Base-by-base conservation (phyloP, 2,113 vertebrate genomes). In the Psettodes erumei region DNA sequence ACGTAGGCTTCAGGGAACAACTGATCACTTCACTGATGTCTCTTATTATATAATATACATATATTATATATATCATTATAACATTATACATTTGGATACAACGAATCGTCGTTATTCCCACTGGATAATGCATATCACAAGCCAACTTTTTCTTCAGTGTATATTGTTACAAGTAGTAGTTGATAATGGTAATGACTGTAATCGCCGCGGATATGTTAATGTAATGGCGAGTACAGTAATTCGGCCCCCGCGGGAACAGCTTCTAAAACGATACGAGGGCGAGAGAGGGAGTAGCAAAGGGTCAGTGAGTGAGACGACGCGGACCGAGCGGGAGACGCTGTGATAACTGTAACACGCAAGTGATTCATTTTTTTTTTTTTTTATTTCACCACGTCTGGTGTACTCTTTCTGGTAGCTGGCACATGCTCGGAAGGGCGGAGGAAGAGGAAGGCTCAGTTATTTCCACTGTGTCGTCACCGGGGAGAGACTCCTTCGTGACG, bases 381-480 rank as follows among this genome's bases (percentile, higher is more conserved):
- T 32, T 1, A 5, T 3, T 19, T 21, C 60, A 69, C 47, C 84
- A 77, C 66, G 76, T 48, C 67, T 42, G 62, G 16, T 18, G 15
- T 12, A 43, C 40, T 32, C 58, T 23, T 15, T n/a, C 28, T 18
- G 4, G 12, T 8, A 8, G 7, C n/a, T 21, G 0, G 45, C 69
- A 66, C 66, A 59, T 80, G 60, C 72, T 56, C 61, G n/a, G 51
- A 62, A 65, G 30, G 16, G 13, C 5, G 58, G 62, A 48, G 58
- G 67, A 55, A 75, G n/a, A 51, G 42, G 47, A 19, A n/a, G 66
- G 19, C 18, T 55, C 8, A 2, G 15, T 63, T 32, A 16, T 82
- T 82, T 71, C 69, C 79, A 58, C 15, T 40, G 1, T 74, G 63
- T 37, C 75, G 71, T 79, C 88, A 87, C 33, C 27, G 70, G 53